Conservation (phyloP, 2,888 invertebrate genomes). For the Drosophila quinaria region DNA sequence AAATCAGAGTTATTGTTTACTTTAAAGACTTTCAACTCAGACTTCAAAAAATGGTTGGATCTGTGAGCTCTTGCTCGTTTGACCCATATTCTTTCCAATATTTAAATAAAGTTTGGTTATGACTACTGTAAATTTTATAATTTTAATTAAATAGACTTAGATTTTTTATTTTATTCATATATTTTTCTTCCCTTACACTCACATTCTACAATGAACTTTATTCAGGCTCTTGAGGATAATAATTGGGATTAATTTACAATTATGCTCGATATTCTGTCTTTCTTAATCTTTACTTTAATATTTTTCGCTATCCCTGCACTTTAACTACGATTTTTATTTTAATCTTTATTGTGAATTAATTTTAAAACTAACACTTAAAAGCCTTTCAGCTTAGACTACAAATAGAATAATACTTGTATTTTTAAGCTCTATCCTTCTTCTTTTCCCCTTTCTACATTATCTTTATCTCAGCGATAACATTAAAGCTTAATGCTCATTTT, state of each 20-base stretch:
- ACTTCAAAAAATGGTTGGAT: too few species aligned
- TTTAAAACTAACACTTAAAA: constrained; percentile 1
- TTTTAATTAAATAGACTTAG: background rate
- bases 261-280: too few species aligned
- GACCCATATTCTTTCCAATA: too few species aligned
- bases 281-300: background rate
- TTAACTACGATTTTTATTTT: background rate
- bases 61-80: too few species aligned
- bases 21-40: too few species aligned
- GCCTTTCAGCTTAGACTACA: background rate
- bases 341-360: background rate
- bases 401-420: background rate
- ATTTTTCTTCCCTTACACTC: too few species aligned
- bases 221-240: too few species aligned
- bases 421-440: background rate
- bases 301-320: background rate
- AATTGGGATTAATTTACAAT: too few species aligned
- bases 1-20: too few species aligned
- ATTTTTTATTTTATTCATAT: background rate
- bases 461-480: constrained; percentile 30
- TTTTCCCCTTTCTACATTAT: constrained; percentile 5
- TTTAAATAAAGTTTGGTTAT: too few species aligned
- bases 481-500: constrained; percentile 56
- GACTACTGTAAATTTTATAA: background rate
- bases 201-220: too few species aligned